Evolutionary conservation across 2,888 invertebrate genomes (phyloP).

Genomic region (Leptura quadrifasciata): DNA sequence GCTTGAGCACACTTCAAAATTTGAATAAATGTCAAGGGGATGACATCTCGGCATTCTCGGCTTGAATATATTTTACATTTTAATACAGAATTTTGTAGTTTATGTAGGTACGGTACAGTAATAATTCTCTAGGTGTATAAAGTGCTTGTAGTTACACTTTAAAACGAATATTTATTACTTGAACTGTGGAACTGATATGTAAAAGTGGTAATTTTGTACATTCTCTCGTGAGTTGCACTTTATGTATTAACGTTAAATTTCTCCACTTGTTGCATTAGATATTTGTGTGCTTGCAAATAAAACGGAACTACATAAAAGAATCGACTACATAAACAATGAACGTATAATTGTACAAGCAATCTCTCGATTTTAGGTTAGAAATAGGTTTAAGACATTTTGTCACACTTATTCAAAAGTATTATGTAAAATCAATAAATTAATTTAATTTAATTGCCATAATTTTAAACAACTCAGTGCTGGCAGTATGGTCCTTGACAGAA

Average conservation of each 20-base stretch:
- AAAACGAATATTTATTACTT: not conserved
- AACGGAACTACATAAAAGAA: too few relatives aligned
- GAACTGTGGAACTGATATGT: not conserved
- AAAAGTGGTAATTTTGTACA: not conserved
- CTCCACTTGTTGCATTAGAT: not conserved
- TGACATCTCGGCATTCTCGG: constrained; percentile 42
- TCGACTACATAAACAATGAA: too few relatives aligned
- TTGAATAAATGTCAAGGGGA: constrained; percentile 58
- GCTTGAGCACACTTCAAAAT: constrained; percentile 53
- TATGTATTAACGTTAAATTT: not conserved
- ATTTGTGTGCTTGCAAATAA: too few relatives aligned
- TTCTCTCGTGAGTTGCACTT: not conserved
- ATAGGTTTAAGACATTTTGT: too few relatives aligned
- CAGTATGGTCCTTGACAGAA: too few relatives aligned
- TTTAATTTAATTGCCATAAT: too few relatives aligned
- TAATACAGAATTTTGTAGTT: constrained; percentile 22
- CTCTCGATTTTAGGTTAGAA: too few relatives aligned
- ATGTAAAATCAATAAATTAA: too few relatives aligned
- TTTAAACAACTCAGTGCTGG: too few relatives aligned
- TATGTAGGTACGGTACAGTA: not conserved
- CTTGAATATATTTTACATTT: constrained; percentile 34
- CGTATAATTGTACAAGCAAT: too few relatives aligned
- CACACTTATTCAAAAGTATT: too few relatives aligned
- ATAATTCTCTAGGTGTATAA: not conserved
- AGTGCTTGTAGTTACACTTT: not conserved